Percentiles rank a stretch among this genome's conserved stretches.
Evolutionary conservation across 2,113 vertebrate genomes (phyloP).

Genomic region (Salvator merianae): DNA sequence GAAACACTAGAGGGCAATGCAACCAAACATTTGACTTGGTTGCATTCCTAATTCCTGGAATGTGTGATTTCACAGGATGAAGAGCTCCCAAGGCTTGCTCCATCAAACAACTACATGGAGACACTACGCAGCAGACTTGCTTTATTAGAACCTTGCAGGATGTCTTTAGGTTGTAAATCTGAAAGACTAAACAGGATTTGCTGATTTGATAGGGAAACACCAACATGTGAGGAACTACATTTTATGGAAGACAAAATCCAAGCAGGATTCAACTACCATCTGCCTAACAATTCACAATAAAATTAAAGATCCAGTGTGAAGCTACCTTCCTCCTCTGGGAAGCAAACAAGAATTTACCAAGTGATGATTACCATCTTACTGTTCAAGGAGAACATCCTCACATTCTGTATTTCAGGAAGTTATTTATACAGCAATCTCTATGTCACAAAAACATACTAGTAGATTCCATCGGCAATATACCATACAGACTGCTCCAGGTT

Average conservation of each 20-base stretch:
- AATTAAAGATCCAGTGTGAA: neutral
- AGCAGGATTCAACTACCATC: conserved; percentile 4
- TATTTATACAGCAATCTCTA: neutral
- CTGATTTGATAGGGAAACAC: neutral
- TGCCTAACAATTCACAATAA: neutral
- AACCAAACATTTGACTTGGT: neutral
- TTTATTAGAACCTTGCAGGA: neutral
- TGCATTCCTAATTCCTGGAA: conserved; percentile 17
- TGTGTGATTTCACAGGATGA: neutral
- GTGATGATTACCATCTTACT: neutral
- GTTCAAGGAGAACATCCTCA: neutral
- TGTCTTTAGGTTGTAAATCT: neutral
- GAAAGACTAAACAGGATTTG: neutral
- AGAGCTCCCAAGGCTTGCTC: neutral
- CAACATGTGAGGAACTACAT: neutral
- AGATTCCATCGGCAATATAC: neutral
- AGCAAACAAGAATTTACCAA: neutral
- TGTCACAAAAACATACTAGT: neutral
- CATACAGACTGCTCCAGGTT: neutral
- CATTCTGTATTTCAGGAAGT: neutral
- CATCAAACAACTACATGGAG: conserved; percentile 6
- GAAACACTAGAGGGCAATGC: conserved; percentile 63
- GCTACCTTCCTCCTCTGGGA: neutral
- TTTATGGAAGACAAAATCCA: conserved; percentile 14
- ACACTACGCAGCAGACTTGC: neutral